Conservation (phyloP, 2,888 invertebrate species). For the Allacma fusca region DNA sequence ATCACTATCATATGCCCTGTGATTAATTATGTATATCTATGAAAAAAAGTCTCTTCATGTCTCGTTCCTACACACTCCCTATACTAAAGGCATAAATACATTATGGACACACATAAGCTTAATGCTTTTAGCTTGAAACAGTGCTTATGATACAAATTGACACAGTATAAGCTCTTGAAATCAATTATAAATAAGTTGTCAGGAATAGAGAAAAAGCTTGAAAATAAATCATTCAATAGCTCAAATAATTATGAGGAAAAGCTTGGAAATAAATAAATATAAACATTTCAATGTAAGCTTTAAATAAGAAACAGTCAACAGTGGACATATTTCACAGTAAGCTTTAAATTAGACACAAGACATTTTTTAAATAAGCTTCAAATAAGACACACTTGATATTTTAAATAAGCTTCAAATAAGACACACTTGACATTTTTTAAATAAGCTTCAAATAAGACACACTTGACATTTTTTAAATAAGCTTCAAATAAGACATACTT, state of each 20-base stretch:
- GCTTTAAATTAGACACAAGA: too few relatives aligned
- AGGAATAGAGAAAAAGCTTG: background rate
- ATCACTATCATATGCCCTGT: background rate
- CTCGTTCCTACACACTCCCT: too few relatives aligned
- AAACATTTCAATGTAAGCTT: too few relatives aligned
- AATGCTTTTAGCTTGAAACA: background rate
- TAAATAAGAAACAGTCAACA: too few relatives aligned
- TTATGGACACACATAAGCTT: background rate
- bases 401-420: too few relatives aligned
- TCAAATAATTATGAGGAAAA: background rate
- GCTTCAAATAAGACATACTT: background rate
- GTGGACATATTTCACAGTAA: too few relatives aligned
- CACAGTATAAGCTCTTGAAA: too few relatives aligned
- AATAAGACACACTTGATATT: background rate
- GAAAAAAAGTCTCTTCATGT: background rate
- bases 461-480: background rate
- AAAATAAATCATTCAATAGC: background rate
- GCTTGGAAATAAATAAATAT: background rate
- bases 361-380: background rate
- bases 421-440: too few relatives aligned
- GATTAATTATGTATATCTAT: background rate
- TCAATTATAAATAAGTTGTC: background rate
- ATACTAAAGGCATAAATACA: background rate
- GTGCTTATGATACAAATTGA: background rate
- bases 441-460: too few relatives aligned